Evolutionary conservation across 1,140 invertebrate species (phyloP).

Genomic region (Dinoponera quadriceps): DNA sequence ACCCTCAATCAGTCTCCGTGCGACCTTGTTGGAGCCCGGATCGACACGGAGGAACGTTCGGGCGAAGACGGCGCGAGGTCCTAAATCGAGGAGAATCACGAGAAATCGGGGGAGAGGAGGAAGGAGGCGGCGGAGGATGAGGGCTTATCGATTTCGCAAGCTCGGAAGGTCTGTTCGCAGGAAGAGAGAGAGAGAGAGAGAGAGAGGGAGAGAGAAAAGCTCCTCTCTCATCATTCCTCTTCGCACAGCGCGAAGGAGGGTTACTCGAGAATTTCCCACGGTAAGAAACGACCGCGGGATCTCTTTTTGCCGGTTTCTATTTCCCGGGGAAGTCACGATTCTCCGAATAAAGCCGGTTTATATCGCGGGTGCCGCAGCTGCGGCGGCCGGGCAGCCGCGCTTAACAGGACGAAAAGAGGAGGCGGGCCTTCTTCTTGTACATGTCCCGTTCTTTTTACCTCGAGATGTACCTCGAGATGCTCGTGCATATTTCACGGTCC

Average conservation of each 20-base stretch:
- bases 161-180: constrained; percentile 38
- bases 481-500: constrained; percentile 30
- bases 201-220: no score
- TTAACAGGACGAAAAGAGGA: neutral
- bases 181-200: no score
- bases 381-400: neutral
- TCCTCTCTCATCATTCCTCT: constrained; percentile 20
- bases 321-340: neutral
- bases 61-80: constrained; percentile 23
- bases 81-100: constrained; percentile 29
- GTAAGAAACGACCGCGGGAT: constrained; percentile 40
- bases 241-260: neutral
- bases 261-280: constrained; percentile 27
- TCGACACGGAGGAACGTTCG: constrained; percentile 21
- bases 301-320: constrained; percentile 48
- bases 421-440: neutral
- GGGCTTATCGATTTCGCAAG: constrained; percentile 56
- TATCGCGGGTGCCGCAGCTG: neutral
- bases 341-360: constrained; percentile 48
- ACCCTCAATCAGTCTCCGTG: constrained; percentile 34
- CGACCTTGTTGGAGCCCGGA: constrained; percentile 50
- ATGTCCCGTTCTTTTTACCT: constrained; percentile 29
- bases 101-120: constrained; percentile 9
- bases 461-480: constrained; percentile 8
- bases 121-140: no score